Conservation (phyloP, 35 echinoderm and acorn worm genomes). For the Nesometra sesokonis region DNA sequence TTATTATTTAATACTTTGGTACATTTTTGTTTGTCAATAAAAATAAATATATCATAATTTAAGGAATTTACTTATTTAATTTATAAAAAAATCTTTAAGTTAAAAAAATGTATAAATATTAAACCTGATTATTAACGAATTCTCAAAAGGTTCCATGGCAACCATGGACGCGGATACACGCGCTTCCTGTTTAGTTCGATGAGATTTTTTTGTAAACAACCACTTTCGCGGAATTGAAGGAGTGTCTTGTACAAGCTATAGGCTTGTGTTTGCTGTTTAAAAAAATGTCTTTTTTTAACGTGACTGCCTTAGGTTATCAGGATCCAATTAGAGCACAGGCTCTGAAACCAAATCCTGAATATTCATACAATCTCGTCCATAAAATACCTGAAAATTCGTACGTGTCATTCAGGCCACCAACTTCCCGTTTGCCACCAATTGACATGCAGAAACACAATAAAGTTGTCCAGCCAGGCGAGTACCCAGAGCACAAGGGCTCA, state of each 20-base stretch:
- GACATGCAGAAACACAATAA: conserved; percentile 83
- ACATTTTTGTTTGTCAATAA: too few species aligned
- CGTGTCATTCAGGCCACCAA: conserved; percentile 72
- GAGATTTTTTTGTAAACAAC: too few species aligned
- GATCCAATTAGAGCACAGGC: conserved; percentile 72
- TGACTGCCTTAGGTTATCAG: conserved; percentile 72
- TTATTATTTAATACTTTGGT: too few species aligned
- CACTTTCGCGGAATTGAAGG: not conserved
- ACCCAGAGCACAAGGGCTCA: conserved; percentile 55
- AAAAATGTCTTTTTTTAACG: conserved; percentile 79
- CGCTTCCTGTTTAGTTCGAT: not conserved
- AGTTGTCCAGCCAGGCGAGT: conserved; percentile 53
- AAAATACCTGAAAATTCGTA: conserved; percentile 67
- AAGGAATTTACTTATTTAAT: too few species aligned
- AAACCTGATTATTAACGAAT: too few species aligned
- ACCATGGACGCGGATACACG: not conserved
- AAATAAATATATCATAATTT: too few species aligned
- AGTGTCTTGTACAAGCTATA: not conserved
- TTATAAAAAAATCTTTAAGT: too few species aligned
- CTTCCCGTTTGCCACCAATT: conserved; percentile 79
- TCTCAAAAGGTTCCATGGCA: not conserved
- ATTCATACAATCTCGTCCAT: conserved; percentile 51
- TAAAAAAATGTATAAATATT: too few species aligned
- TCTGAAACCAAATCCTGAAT: conserved; percentile 51
- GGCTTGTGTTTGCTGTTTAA: not conserved